phyloP scores from a whole-genome alignment of 1,140 invertebrate species.

The Vanessa atalanta region DNA sequence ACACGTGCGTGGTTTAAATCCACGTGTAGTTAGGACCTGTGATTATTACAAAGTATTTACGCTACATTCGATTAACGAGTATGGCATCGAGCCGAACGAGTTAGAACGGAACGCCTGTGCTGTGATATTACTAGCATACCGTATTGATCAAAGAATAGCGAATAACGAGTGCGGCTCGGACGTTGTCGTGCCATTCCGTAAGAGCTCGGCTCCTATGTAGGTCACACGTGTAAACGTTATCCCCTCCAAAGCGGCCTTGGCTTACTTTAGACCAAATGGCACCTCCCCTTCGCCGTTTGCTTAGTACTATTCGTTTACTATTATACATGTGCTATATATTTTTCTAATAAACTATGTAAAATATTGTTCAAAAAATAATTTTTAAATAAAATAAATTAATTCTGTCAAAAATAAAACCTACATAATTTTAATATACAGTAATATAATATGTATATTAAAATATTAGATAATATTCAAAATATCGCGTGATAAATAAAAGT shows the following conservation, averaged over 20 bases:
- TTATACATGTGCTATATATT: slow-evolving; percentile 20
- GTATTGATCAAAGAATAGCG: slow-evolving; percentile 67
- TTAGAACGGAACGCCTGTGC: slow-evolving; percentile 39
- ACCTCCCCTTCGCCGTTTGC: slow-evolving; percentile 72
- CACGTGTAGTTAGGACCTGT: slow-evolving; percentile 31
- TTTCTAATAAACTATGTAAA: not conserved
- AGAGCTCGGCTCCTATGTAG: slow-evolving; percentile 66
- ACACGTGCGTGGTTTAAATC: slow-evolving; percentile 41
- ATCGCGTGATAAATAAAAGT: not conserved
- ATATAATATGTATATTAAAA: not conserved
- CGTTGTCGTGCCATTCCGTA: slow-evolving; percentile 55
- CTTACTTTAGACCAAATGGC: slow-evolving; percentile 74
- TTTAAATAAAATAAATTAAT: no score
- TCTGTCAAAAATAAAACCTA: no score
- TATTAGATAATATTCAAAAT: not conserved
- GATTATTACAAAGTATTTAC: slow-evolving; percentile 17
- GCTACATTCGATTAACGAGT: slow-evolving; percentile 32
- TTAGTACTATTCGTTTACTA: slow-evolving; percentile 42
- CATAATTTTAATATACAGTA: no score
- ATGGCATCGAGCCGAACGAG: slow-evolving; percentile 25
- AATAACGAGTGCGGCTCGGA: slow-evolving; percentile 51
- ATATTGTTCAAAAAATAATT: not conserved
- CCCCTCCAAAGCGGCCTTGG: slow-evolving; percentile 76
- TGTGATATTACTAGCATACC: slow-evolving; percentile 47
- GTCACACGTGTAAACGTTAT: slow-evolving; percentile 80